Evolutionary conservation across 2,888 invertebrate species (phyloP).

Genomic region (Oithona nana): DNA sequence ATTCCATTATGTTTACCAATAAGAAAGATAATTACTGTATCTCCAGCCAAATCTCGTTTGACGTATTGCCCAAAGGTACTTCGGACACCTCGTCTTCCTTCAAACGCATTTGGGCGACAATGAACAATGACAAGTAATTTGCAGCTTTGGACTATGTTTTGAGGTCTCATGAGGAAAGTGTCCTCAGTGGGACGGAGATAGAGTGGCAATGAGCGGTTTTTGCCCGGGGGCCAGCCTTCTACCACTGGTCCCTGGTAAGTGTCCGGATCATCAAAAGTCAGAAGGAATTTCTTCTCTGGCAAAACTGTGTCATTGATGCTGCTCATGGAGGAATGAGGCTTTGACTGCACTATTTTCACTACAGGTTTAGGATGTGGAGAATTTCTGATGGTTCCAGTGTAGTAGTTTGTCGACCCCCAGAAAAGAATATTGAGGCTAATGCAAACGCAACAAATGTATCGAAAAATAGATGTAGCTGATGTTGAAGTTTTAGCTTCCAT

Average conservation of each 20-base stretch:
- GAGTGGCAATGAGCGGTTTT: not conserved
- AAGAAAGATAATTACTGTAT: not conserved
- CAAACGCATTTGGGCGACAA: not conserved
- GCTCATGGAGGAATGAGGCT: too few relatives aligned
- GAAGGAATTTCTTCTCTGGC: not conserved
- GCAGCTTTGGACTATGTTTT: not conserved
- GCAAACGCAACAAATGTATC: too few relatives aligned
- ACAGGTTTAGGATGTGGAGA: too few relatives aligned
- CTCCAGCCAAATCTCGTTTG: not conserved
- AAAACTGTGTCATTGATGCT: too few relatives aligned
- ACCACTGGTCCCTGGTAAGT: not conserved
- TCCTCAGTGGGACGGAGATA: not conserved
- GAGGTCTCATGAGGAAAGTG: not conserved
- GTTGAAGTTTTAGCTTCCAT: too few relatives aligned
- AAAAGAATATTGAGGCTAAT: too few relatives aligned
- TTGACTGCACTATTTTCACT: too few relatives aligned
- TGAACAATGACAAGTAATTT: not conserved
- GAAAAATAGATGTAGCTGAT: too few relatives aligned
- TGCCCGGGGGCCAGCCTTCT: not conserved
- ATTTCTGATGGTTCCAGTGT: too few relatives aligned
- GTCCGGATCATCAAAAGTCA: not conserved
- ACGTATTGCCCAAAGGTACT: not conserved
- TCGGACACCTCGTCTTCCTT: not conserved
- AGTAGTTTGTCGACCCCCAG: too few relatives aligned
- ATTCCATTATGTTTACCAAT: not conserved